Evolutionary conservation across 2,888 invertebrate genomes (phyloP), one percentile per base, ranked within the genome.

Genomic region (Galerucella nymphaeae): DNA sequence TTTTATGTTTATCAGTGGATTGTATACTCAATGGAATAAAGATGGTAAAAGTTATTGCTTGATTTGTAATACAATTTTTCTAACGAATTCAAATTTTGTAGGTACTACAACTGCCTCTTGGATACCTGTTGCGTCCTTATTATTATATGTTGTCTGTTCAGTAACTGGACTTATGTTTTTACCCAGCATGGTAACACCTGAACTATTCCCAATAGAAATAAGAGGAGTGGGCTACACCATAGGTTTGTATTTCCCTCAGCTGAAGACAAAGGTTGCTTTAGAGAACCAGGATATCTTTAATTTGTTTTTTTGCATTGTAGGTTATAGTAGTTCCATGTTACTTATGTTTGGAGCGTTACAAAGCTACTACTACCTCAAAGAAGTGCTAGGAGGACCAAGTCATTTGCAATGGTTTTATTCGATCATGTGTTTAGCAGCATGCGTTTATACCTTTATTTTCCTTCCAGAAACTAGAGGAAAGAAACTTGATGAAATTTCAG

Each of bases 171-270:
- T 90, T 76, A 83, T 90, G 41, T 89, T 89, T 5, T 89, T 91
- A 23, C 90, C 90, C 0, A 90, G 90, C 89, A 90, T 90, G 63
- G 88, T 90, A 88, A 90, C 90, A 1, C 90, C 90, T 0, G 90
- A 90, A 84, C 83, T 91, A 10, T 90, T 90, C 79, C 90, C 90
- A 0, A 85, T 89, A 5, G 89, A 90, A 75, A 90, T 90, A 58
- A 86, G 90, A 45, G 90, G 90, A 4, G 84, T 90, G 16, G 90
- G 90, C 0, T 74, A 73, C 59, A 74, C 71, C 45, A 67, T 75
- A 59, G 59, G 59, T 59, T n/a, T 38, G 59, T 59, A 59, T 14
- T n/a, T 9, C 6, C n/a, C n/a, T n/a, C n/a, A n/a, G n/a, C n/a
- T n/a, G n/a, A n/a, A n/a, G n/a, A n/a, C n/a, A n/a, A n/a, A n/a